These are phyloP conservation scores for Bungarus multicinctus DNA, from an alignment of 2,113 vertebrate species.

Conservation along the genomic window DNA sequence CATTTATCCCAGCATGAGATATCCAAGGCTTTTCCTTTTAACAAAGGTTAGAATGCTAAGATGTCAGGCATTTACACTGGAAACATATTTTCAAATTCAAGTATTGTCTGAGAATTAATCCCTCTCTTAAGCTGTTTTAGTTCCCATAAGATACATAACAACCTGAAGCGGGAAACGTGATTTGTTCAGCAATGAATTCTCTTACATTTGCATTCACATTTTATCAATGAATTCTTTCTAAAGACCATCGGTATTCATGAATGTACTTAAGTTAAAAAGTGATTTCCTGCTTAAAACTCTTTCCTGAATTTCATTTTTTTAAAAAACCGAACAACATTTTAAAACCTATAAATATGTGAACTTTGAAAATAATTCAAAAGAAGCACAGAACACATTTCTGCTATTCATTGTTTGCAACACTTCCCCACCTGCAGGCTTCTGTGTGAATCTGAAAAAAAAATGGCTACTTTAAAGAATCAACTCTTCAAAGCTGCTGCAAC, in stretches of 20 bases:
- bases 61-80: constrained; percentile 2
- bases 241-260: constrained; percentile 39
- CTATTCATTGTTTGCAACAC: neutral
- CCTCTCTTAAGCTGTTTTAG: constrained; percentile 31
- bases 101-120: constrained; percentile 51
- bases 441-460: neutral
- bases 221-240: constrained; percentile 20
- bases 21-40: neutral
- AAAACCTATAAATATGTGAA: neutral
- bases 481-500: neutral
- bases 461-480: neutral
- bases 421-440: neutral
- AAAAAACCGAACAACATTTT: neutral
- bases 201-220: constrained; percentile 40
- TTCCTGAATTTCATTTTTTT: constrained; percentile 37
- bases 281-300: constrained; percentile 22
- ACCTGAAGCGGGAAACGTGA: constrained; percentile 45
- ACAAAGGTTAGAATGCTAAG: constrained; percentile 33
- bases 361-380: neutral
- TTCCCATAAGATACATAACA: constrained; percentile 23
- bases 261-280: constrained; percentile 35
- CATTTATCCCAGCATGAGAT: constrained; percentile 13
- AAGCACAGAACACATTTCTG: neutral
- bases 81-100: constrained; percentile 51
- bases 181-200: constrained; percentile 31